Evolutionary conservation across 2,797 vertebrate species (phyloP), one percentile per base, ranked within the genome.

Genomic region (Arremon aurantiirostris): DNA sequence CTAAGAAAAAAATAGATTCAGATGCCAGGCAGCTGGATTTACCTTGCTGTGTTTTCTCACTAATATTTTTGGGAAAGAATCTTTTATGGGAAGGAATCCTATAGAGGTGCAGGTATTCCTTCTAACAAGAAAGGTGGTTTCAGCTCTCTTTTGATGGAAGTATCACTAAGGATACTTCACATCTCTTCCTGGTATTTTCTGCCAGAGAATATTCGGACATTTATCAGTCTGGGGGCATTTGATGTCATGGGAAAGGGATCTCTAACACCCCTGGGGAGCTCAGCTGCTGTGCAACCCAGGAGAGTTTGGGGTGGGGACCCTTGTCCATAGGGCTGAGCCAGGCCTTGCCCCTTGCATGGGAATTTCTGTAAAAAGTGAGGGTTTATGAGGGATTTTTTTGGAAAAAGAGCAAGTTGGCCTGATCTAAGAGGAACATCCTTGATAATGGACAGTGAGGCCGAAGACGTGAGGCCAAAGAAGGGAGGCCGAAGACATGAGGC

Each of bases 251-350:
- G 24, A 12, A 47, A 46, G 52, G 0, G 5, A 14, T 26, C 4
- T 0, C 0, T 8, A 14, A 5, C 12, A 4, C 1, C 5, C 22
- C 30, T 18, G 72, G 24, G 16, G 11, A 24, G 50, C 50, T 72
- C 63, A 39, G 59, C 64, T 64, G 9, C 42, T 49, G 5, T 7
- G 20, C 11, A 24, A 23, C 23, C 22, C 34, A 3, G n/a, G 28
- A 12, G 4, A 26, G 1, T 34, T 37, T 56, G 64, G 59, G 20
- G 4, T 83, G 44, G 11, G 21, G 15, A 34, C 26, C 13, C 28
- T 50, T 24, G 14, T 24, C 53, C 47, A 3, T 14, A 6, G 5
- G 17, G 7, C 30, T 42, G 52, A 65, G 50, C 27, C 37, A 41
- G 18, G 8, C 57, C 34, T 35, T 60, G 34, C 5, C 39, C 13